Percentiles rank a stretch among this genome's conserved stretches.
Evolutionary conservation across 1,140 invertebrate genomes (phyloP).

Genomic region (Hycleus cichorii): DNA sequence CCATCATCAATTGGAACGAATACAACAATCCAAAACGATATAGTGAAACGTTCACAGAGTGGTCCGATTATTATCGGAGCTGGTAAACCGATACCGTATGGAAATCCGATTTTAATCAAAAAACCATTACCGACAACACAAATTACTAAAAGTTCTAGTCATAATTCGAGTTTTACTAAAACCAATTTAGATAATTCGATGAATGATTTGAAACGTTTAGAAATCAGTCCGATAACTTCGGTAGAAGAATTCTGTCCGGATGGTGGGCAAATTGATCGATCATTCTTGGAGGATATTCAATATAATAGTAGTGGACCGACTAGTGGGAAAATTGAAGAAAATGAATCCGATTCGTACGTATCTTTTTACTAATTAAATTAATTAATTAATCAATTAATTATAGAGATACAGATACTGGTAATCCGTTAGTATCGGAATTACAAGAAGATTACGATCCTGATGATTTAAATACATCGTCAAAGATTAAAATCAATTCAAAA

Average conservation of each 20-base stretch:
- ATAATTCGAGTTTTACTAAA: conserved; percentile 33
- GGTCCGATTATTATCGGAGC: conserved; percentile 41
- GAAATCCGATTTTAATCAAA: conserved; percentile 9
- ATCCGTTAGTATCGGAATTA: conserved; percentile 80
- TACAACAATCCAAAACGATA: conserved; percentile 38
- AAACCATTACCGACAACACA: conserved; percentile 3
- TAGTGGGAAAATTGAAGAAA: conserved; percentile 36
- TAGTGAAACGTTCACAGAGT: conserved; percentile 38
- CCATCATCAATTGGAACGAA: conserved; percentile 10
- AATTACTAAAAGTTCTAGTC: conserved; percentile 32
- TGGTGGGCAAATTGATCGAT: conserved; percentile 66
- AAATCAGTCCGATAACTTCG: conserved; percentile 46
- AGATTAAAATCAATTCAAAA: background rate
- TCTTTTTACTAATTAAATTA: conserved; percentile 7
- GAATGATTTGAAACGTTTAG: conserved; percentile 30
- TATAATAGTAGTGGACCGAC: conserved; percentile 38
- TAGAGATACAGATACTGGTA: conserved; percentile 68
- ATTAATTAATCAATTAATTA: conserved; percentile 26
- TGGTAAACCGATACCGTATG: conserved; percentile 34
- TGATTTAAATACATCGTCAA: conserved; percentile 37
- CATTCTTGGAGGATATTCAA: conserved; percentile 70
- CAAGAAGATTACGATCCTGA: conserved; percentile 80
- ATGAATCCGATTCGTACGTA: conserved; percentile 55
- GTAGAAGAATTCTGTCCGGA: conserved; percentile 85
- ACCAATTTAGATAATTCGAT: conserved; percentile 21